Evolutionary conservation across 2,113 vertebrate genomes (phyloP), one percentile per base, ranked within the genome.

Genomic region (Caranx ignobilis): DNA sequence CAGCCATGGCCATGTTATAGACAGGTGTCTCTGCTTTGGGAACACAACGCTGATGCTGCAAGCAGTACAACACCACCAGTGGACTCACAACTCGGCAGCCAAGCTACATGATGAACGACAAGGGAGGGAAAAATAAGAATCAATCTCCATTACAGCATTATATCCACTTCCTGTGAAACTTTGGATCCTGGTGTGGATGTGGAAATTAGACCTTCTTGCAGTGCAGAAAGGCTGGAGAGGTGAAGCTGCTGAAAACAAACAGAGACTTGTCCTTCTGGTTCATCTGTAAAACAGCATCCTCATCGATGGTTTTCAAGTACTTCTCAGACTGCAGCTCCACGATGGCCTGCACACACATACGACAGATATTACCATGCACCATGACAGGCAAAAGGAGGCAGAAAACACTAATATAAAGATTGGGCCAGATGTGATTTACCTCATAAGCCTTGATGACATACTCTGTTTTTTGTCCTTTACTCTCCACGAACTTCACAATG

Each of bases 1-100:
- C 96, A 1, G 96, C 97, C 97, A 99, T 97, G 50, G 97, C 93
- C 98, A 99, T 99, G 89, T 95, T 99, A 84, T 96, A 97, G 48
- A 99, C 96, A 0, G 98, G 98, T 60, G 93, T 86, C 79, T 98
- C 97, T 0, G 98, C 98, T 88, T 95, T 97, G 0, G 98, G 98
- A 18, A 99, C 97, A 52, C 96, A 97, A 0, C 83, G 94, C 77
- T 99, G 97, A 35, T 96, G 94, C 66, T 96, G 95, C 88, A 99
- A 95, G 86, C 98, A 99, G 91, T 95, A 98, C 78, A 97, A 87
- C 48, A 99, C 98, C 18, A 97, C 98, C 85, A 97, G 95, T 4
- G 98, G 98, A 70, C 98, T 97, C 68, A 99, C 97, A 47, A 99
- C 94, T 74, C 98, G 94, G 86, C 98, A 99, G 47, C 96, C 96